Base-by-base conservation (phyloP, 2,888 invertebrate species). In the Parthenolecanium corni region DNA sequence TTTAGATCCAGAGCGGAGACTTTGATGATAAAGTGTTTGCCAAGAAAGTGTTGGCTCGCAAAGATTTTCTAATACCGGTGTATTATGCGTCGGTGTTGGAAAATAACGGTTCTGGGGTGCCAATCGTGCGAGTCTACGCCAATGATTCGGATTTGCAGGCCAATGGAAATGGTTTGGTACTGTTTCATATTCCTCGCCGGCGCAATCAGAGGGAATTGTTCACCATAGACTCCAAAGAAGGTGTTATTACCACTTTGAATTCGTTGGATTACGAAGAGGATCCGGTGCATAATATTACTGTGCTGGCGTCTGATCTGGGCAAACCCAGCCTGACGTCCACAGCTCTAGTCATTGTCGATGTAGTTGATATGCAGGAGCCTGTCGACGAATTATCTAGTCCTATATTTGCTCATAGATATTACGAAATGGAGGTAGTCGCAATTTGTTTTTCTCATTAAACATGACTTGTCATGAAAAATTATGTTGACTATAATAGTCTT, bases 241-340 rank as follows among this genome's bases (percentile, higher is more conserved):
- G 91, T 11, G 78, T 84, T 1, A 80, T 92, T 0, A 85, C 85
- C 6, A 89, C 88, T 0, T 80, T 84, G 1, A 81, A 82, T 1
- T 80, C 80, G 70, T 74, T 88, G 49, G 85, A 87, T 70, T 87
- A 82, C 71, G 87, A 88, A 74, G 77, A 74, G 24, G 79, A 82
- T 69, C 72, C 77, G 2, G 73, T 74, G 4, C 81, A 89, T 70
- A 89, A 89, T 70, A 77, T 91, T 1, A 85, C 88, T 0, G 80
- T 91, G 1, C 79, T 89, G 1, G 90, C 89, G 0, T 87, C 89
- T 1, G 91, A 92, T 74, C 77, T 90, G 61, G 91, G 91, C 0
- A 86, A 83, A 42, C 90, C 91, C 0, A 85, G 88, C 69, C 75
- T 87, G 2, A 88, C 85, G 64, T 84, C 89, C 0, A 85, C 85